These are phyloP conservation scores for Temnopleurus reevesii DNA, from an alignment of 53 echinoderm and acorn worm genomes.

Conservation along the genomic window DNA sequence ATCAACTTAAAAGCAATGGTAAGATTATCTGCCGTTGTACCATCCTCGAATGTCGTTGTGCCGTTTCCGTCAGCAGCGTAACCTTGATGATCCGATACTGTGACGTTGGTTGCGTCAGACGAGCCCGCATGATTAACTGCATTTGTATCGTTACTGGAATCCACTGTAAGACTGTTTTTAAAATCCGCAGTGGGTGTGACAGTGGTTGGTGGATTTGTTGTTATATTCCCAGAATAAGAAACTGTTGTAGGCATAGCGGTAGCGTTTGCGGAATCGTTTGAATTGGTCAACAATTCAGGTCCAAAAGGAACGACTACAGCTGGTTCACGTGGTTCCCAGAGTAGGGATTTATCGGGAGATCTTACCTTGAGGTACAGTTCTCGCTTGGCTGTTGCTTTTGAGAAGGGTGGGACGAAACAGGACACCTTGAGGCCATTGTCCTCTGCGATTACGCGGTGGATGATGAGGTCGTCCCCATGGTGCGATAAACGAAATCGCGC, in stretches of 20 bases:
- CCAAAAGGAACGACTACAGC: constrained; percentile 37
- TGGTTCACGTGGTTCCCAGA: constrained; percentile 43
- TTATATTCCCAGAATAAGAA: neutral
- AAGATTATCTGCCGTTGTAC: neutral
- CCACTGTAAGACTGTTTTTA: constrained; percentile 22
- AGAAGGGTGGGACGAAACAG: constrained; percentile 54
- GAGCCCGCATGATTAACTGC: neutral
- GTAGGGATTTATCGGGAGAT: neutral
- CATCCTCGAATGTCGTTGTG: neutral
- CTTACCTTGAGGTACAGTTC: constrained; percentile 26
- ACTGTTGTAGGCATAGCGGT: neutral
- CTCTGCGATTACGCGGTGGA: constrained; percentile 48
- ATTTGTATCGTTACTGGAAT: neutral
- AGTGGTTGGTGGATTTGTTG: neutral
- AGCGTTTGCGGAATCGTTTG: neutral
- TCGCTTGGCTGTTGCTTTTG: neutral
- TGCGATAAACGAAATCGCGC: constrained; percentile 60
- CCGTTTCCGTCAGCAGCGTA: neutral
- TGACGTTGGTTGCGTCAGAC: neutral
- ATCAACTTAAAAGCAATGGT: constrained; percentile 45
- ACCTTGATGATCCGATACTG: neutral
- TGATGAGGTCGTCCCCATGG: constrained; percentile 60
- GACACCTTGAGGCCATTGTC: constrained; percentile 67
- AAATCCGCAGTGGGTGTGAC: neutral
- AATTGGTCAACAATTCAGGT: neutral